These are phyloP conservation scores for Leptoclinus maculatus DNA, from an alignment of 2,797 vertebrate genomes.

Conservation along the genomic window DNA sequence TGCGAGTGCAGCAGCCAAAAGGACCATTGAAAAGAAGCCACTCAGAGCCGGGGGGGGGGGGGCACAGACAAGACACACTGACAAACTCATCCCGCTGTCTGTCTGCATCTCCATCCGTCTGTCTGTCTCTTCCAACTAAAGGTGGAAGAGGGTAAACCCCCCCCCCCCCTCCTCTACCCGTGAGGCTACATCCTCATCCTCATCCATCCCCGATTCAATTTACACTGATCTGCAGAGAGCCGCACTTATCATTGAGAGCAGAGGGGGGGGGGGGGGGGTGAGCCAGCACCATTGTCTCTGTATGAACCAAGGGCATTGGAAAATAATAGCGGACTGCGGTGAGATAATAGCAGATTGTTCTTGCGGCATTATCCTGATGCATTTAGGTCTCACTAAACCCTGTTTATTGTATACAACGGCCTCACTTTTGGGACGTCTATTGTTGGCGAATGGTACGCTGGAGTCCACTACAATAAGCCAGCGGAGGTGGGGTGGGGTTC, in stretches of 20 bases:
- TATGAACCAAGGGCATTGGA: slow-evolving; percentile 75
- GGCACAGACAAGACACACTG: slow-evolving; percentile 47
- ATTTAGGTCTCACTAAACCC: slow-evolving; percentile 62
- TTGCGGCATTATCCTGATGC: slow-evolving; percentile 57
- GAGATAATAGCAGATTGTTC: slow-evolving; percentile 71
- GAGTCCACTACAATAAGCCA: slow-evolving; percentile 60
- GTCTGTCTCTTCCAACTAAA: slow-evolving; percentile 15
- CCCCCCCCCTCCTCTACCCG: background rate
- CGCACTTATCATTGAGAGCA: slow-evolving; percentile 73
- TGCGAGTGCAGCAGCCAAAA: slow-evolving; percentile 60
- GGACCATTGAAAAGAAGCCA: slow-evolving; percentile 50
- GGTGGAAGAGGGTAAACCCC: slow-evolving; percentile 32
- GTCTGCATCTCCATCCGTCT: slow-evolving; percentile 23
- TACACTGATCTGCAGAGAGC: slow-evolving; percentile 78
- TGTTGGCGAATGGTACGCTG: slow-evolving; percentile 45
- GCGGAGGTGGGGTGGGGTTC: slow-evolving; percentile 36
- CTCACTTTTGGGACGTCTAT: slow-evolving; percentile 54
- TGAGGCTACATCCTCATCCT: slow-evolving; percentile 69
- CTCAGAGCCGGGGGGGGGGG: slow-evolving; percentile 34
- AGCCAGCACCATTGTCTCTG: slow-evolving; percentile 69
- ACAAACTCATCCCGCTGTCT: slow-evolving; percentile 33
- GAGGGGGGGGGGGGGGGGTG: slow-evolving; percentile 37
- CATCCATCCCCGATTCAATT: slow-evolving; percentile 80
- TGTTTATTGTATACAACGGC: slow-evolving; percentile 56
- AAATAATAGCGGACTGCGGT: slow-evolving; percentile 67